phyloP scores from a whole-genome alignment of 1,140 invertebrate species.

The Heliconius congener region DNA sequence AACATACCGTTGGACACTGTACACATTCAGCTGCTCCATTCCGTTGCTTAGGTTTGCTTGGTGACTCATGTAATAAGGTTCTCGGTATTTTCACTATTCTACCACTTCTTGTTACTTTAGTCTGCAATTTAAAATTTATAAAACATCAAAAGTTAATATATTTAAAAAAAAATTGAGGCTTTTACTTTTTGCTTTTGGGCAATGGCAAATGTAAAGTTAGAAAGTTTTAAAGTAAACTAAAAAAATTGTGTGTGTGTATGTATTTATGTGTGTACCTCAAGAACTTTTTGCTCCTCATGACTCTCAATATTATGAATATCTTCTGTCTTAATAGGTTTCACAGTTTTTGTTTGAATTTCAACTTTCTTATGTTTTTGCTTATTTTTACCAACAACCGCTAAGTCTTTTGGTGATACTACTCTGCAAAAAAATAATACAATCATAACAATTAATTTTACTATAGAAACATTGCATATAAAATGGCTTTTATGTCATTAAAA shows the following conservation, averaged over 20 bases:
- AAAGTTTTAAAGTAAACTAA: no score
- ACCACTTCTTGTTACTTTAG: slow-evolving; percentile 68
- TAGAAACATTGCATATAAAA: no score
- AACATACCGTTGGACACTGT: slow-evolving; percentile 67
- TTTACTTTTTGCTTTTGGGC: no score
- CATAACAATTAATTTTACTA: not conserved
- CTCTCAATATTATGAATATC: slow-evolving; percentile 34
- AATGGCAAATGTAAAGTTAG: no score
- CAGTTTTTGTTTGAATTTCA: slow-evolving; percentile 45
- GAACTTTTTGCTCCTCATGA: slow-evolving; percentile 35
- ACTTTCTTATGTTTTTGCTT: slow-evolving; percentile 47
- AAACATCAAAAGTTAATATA: not conserved
- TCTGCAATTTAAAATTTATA: slow-evolving; percentile 35
- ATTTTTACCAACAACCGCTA: slow-evolving; percentile 62
- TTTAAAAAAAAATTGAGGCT: no score
- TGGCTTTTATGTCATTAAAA: no score
- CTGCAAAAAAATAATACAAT: slow-evolving; percentile 44
- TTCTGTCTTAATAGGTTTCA: slow-evolving; percentile 21
- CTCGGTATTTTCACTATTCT: slow-evolving; percentile 67
- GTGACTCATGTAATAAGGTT: slow-evolving; percentile 53
- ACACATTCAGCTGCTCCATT: slow-evolving; percentile 53
- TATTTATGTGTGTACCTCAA: slow-evolving; percentile 30
- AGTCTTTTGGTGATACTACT: slow-evolving; percentile 68
- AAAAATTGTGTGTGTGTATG: no score
- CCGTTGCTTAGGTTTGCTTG: slow-evolving; percentile 59